These are phyloP conservation scores for Drosophila trapezifrons DNA, from an alignment of 1,140 invertebrate genomes.

Conservation along the genomic window DNA sequence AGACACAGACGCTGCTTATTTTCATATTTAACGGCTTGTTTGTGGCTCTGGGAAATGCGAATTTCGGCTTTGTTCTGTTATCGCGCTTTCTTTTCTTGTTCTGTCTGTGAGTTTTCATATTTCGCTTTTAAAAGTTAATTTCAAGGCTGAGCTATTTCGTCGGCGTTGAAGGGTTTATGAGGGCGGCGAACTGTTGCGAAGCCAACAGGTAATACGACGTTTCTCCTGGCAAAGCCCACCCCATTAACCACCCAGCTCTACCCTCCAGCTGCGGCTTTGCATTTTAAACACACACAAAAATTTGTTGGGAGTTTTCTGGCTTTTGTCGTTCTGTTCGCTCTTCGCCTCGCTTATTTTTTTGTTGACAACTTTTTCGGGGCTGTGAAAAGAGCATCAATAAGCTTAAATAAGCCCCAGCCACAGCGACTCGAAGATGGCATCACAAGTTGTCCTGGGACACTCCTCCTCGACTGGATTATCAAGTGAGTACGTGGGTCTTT, in stretches of 20 bases:
- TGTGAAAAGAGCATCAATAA: slow-evolving; percentile 76
- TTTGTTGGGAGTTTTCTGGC: slow-evolving; percentile 40
- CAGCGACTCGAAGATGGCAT: slow-evolving; percentile 52
- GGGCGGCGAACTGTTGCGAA: slow-evolving; percentile 51
- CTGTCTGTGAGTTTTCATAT: slow-evolving; percentile 46
- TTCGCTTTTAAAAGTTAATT: slow-evolving; percentile 76
- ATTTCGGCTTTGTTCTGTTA: slow-evolving; percentile 39
- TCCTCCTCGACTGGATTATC: slow-evolving; percentile 45
- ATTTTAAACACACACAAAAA: slow-evolving; percentile 67
- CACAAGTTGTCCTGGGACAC: slow-evolving; percentile 48
- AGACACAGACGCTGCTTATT: slow-evolving; percentile 50
- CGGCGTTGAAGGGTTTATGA: slow-evolving; percentile 65
- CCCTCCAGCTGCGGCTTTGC: slow-evolving; percentile 51
- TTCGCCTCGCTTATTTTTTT: slow-evolving; percentile 3
- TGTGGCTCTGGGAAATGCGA: slow-evolving; percentile 48
- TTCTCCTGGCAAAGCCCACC: not conserved
- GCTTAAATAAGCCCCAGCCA: slow-evolving; percentile 64
- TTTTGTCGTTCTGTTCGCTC: slow-evolving; percentile 16
- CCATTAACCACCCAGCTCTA: not conserved
- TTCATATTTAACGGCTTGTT: slow-evolving; percentile 69
- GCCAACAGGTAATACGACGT: slow-evolving; percentile 44
- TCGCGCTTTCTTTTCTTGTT: slow-evolving; percentile 14
- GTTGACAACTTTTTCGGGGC: slow-evolving; percentile 18
- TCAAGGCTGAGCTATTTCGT: slow-evolving; percentile 78
- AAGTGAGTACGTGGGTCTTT: slow-evolving; percentile 17